Evolutionary conservation across 1,140 invertebrate genomes (phyloP), one percentile per base, ranked within the genome.

Genomic region (Drosophila sucinea): DNA sequence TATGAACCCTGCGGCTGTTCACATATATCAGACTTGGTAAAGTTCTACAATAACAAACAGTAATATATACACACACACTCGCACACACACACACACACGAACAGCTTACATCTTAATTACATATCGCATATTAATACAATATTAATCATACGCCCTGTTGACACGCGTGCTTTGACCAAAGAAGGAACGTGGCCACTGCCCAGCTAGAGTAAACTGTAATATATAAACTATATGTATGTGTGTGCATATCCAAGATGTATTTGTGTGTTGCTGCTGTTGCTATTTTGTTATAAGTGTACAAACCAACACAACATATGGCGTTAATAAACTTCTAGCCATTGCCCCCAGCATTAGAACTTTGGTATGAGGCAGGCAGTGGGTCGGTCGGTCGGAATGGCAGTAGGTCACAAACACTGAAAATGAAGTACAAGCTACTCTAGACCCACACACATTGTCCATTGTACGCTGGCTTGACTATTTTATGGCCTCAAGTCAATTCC

Each of bases 91-190:
- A 62, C 3, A 35, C 70, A 83, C 56, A 69, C 69, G 66, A 80
- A 77, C 67, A 89, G 77, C 83, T 83, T 80, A 87, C 83, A 89
- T 89, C 84, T 89, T 87, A 87, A 87, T 89, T 89, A 87, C 84
- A 89, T 81, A 87, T 84, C 80, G 83, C 80, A 87, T 89, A 87
- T 87, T 87, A 87, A 87, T 87, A 89, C 84, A 87, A 84, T 89
- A 87, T 87, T 87, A 87, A 87, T 87, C 84, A 87, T 87, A 87
- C 84, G 80, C 77, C 80, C 70, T 84, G 84, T 87, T 87, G 85
- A 89, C 83, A 89, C 84, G 80, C 84, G 70, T 78, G 62, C 75
- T 60, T 55, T 29, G 66, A 56, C 70, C 71, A 40, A 44, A 62
- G 68, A 67, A 64, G 58, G 73, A 75, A 87, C 79, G 80, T 82